Evolutionary conservation across 2,888 invertebrate genomes (phyloP).

Genomic region (Rutpela maculata): DNA sequence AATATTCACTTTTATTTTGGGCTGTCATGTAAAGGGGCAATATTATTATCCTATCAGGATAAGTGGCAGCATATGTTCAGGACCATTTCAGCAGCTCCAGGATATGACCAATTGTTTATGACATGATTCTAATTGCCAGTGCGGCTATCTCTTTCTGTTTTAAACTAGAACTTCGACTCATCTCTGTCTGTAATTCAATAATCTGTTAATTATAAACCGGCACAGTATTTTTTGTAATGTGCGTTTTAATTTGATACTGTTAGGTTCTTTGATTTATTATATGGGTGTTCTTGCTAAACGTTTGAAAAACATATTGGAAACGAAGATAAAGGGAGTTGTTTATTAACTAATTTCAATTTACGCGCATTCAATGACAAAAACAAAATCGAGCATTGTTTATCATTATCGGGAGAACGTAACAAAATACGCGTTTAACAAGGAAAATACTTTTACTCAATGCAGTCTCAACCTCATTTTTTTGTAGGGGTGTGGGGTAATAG

Average conservation of each 20-base stretch:
- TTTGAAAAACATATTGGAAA: too few species aligned
- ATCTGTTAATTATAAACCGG: constrained; percentile 58
- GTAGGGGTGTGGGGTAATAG: too few species aligned
- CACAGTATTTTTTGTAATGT: constrained; percentile 27
- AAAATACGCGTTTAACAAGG: too few species aligned
- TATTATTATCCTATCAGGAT: constrained; percentile 49
- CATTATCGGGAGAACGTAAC: too few species aligned
- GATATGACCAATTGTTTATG: constrained; percentile 73
- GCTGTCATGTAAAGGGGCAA: constrained; percentile 34
- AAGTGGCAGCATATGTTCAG: constrained; percentile 67
- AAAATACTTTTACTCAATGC: too few species aligned
- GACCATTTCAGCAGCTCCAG: constrained; percentile 68
- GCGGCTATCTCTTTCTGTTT: constrained; percentile 57
- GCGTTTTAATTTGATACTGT: constrained; percentile 27
- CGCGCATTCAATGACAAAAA: neutral
- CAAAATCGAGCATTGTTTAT: neutral
- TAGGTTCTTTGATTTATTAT: constrained; percentile 23
- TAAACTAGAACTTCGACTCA: constrained; percentile 37
- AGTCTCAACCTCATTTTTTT: too few species aligned
- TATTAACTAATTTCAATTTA: neutral
- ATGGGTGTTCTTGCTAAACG: neutral
- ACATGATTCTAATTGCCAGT: constrained; percentile 70
- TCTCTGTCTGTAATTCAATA: constrained; percentile 62
- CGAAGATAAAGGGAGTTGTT: too few species aligned
- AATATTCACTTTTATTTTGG: constrained; percentile 8